Evolutionary conservation across 2,113 vertebrate genomes (phyloP), one percentile per base, ranked within the genome.

Genomic region (Colinus virginianus): DNA sequence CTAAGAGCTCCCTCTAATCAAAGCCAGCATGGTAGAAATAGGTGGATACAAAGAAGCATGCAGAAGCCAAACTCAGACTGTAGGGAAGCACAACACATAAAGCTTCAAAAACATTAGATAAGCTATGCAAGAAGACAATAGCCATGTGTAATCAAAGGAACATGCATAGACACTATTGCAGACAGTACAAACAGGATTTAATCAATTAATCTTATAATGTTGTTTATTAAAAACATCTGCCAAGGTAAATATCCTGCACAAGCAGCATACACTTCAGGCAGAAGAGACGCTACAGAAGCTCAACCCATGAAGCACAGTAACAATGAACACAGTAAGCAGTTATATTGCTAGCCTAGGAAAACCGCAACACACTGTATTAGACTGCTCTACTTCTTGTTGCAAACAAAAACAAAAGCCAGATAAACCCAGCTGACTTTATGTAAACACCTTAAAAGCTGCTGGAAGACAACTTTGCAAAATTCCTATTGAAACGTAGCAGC

Each of bases 401-500:
- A 45, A 85, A 76, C 75, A 63, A 69, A 83, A 86, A 38, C 13
- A 61, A 40, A 53, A 93, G 59, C 72, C 53, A 88, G 74, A 80
- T 20, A 9, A 93, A 72, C 56, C 36, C 9, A 6, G 49, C 53
- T 69, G 22, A 42, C 13, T 48, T 69, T 17, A 80, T 4, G n/a
- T 30, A 86, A 88, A 86, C 16, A 45, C 34, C n/a, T 83, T 46
- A 61, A 91, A 95, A 87, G 63, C 45, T 90, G 75, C 67, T 78
- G 62, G 71, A 93, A 84, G 23, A 69, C 46, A 68, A 63, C 61
- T 95, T 95, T 3, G 6, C 46, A 89, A 67, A 81, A 92, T 80
- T 95, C 81, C 61, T 64, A 88, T 5, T 64, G 89, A 90, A 83
- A 93, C 77, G 25, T 13, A 53, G 22, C 62, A 92, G 77, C 36